A percentile compares a stretch with the other conserved stretches of the same genome.
phyloP scores from a whole-genome alignment of 1,140 invertebrate species.

The Temnothorax curvispinosus region DNA sequence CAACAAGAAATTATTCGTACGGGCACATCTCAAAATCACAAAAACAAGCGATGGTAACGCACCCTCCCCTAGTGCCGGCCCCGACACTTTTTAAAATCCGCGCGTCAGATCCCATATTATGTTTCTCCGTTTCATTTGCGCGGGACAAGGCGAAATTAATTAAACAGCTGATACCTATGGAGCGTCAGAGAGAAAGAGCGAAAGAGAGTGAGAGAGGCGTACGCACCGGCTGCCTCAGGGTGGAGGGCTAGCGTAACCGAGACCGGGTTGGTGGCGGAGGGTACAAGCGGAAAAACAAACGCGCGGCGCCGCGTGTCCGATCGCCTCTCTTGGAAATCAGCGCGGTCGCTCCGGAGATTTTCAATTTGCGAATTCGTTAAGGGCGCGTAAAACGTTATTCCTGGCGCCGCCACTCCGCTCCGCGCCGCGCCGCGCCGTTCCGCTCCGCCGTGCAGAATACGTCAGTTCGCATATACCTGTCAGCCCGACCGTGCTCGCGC shows the following conservation, averaged over 20 bases:
- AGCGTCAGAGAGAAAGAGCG: conserved; percentile 26
- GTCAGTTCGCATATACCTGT: conserved; percentile 59
- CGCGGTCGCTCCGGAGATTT: conserved; percentile 63
- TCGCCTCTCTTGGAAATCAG: conserved; percentile 63
- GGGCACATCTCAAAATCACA: not conserved
- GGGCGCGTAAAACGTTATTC: conserved; percentile 60
- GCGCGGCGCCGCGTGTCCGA: conserved; percentile 44
- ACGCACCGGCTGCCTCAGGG: conserved; percentile 31
- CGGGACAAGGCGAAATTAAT: conserved; percentile 79
- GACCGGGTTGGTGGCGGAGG: not conserved
- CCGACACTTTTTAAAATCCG: conserved; percentile 61
- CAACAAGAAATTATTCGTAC: not conserved
- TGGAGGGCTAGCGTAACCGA: conserved; percentile 12
- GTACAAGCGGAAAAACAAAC: conserved; percentile 66
- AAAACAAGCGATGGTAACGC: conserved; percentile 33
- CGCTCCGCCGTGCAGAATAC: conserved; percentile 67
- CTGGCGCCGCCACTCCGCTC: not conserved
- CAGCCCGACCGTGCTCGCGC: conserved; percentile 4
- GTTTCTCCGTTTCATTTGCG: conserved; percentile 79
- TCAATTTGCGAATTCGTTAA: conserved; percentile 71
- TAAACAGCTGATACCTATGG: conserved; percentile 78
- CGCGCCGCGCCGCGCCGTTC: conserved; percentile 35
- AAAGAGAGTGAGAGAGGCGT: not conserved
- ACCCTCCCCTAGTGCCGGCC: not conserved
- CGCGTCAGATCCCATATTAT: conserved; percentile 76